Percentiles rank a stretch among this genome's conserved stretches.
Conservation (phyloP, 2,797 vertebrate genomes). For the Sebastes miniatus region DNA sequence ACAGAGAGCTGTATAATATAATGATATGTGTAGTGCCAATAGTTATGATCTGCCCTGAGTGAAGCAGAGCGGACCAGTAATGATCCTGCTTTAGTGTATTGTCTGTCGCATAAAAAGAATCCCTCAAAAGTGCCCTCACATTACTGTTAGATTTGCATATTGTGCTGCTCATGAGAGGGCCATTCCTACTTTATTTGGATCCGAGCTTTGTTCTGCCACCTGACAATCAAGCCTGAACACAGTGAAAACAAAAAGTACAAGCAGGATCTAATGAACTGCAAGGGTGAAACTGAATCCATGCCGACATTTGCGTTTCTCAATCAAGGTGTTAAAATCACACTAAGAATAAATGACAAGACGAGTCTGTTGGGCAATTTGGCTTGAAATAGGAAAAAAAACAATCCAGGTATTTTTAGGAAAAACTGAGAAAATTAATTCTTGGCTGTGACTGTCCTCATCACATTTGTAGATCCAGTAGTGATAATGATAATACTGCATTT, state of each 20-base stretch:
- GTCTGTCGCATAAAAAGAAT: slow-evolving; percentile 6
- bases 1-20: background rate
- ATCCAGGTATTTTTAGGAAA: slow-evolving; percentile 8
- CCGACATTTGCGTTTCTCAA: background rate
- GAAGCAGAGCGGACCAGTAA: slow-evolving; percentile 19
- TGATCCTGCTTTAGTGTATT: background rate
- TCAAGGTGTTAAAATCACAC: slow-evolving; percentile 21
- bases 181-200: background rate
- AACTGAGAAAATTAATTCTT: background rate
- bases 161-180: background rate
- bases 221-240: slow-evolving; percentile 3
- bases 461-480: background rate
- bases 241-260: background rate
- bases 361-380: slow-evolving; percentile 10
- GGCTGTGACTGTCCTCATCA: background rate
- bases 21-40: background rate
- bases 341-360: background rate
- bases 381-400: background rate
- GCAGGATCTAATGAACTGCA: background rate
- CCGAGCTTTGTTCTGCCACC: background rate
- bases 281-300: background rate
- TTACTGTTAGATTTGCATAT: slow-evolving; percentile 17
- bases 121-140: background rate
- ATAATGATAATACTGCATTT: background rate
- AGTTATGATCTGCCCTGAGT: background rate